A percentile compares a stretch with the other conserved stretches of the same genome.
Evolutionary conservation across 2,797 vertebrate species (phyloP).

Genomic region (Trichosurus vulpecula): DNA sequence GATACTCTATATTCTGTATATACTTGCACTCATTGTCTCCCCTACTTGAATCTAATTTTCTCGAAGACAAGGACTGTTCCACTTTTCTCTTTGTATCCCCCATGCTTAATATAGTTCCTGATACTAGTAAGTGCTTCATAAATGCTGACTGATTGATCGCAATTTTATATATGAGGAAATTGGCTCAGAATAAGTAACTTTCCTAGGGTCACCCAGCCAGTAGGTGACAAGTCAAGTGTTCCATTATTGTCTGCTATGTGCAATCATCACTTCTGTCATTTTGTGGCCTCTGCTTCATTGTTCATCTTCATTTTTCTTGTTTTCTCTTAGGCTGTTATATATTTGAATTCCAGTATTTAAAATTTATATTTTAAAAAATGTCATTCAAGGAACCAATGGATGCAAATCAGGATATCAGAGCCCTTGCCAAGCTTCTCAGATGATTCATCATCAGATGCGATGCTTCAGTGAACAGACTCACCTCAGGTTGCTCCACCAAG

Average conservation of each 20-base stretch:
- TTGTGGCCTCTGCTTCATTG: not conserved
- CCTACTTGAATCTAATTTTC: not conserved
- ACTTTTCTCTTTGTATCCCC: not conserved
- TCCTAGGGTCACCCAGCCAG: not conserved
- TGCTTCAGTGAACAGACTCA: too few relatives aligned
- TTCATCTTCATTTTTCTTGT: not conserved
- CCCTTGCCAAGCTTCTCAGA: too few relatives aligned
- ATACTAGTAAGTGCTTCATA: not conserved
- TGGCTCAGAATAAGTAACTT: not conserved
- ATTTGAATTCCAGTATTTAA: not conserved
- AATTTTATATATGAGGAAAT: not conserved
- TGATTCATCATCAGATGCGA: too few relatives aligned
- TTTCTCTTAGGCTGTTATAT: not conserved
- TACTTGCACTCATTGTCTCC: not conserved
- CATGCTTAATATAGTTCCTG: not conserved
- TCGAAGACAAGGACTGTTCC: not conserved
- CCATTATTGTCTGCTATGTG: not conserved
- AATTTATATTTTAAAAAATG: not conserved
- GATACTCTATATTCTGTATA: not conserved
- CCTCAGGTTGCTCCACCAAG: too few relatives aligned
- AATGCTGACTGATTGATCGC: not conserved
- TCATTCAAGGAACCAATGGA: not conserved
- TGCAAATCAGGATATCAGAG: too few relatives aligned
- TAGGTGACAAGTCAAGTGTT: not conserved
- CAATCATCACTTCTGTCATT: not conserved